phyloP scores from a whole-genome alignment of 1,140 invertebrate genomes.

The Diorhabda elongata region DNA sequence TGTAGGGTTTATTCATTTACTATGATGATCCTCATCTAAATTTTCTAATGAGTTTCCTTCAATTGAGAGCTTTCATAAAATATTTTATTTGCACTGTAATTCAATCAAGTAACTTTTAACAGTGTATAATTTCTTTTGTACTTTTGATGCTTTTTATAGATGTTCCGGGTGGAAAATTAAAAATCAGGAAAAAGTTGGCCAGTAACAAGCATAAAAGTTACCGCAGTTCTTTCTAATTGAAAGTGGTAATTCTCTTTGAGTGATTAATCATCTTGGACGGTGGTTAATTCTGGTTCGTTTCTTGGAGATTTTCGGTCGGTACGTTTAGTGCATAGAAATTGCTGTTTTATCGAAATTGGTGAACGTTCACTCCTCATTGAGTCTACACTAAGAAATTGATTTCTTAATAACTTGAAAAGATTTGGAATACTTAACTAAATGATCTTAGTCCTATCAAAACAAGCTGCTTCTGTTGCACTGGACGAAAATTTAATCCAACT shows the following conservation, averaged over 20 bases:
- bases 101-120: not conserved
- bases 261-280: conserved; percentile 9
- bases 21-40: too few species aligned
- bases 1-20: too few species aligned
- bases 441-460: too few species aligned
- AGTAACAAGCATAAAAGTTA: conserved; percentile 4
- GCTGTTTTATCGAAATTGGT: not conserved
- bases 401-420: not conserved
- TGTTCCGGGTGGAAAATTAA: not conserved
- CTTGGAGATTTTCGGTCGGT: not conserved
- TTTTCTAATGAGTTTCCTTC: too few species aligned
- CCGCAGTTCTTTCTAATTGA: conserved; percentile 8
- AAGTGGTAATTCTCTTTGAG: conserved; percentile 8
- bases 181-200: not conserved
- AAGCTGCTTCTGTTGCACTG: too few species aligned
- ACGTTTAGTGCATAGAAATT: not conserved
- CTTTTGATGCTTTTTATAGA: not conserved
- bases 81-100: too few species aligned
- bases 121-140: not conserved
- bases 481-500: too few species aligned
- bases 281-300: conserved; percentile 2
- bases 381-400: not conserved
- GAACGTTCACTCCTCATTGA: not conserved
- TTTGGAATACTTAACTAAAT: too few species aligned
- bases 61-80: too few species aligned